Base-by-base conservation (phyloP, 2,888 invertebrate genomes). In the Spodoptera littoralis region DNA sequence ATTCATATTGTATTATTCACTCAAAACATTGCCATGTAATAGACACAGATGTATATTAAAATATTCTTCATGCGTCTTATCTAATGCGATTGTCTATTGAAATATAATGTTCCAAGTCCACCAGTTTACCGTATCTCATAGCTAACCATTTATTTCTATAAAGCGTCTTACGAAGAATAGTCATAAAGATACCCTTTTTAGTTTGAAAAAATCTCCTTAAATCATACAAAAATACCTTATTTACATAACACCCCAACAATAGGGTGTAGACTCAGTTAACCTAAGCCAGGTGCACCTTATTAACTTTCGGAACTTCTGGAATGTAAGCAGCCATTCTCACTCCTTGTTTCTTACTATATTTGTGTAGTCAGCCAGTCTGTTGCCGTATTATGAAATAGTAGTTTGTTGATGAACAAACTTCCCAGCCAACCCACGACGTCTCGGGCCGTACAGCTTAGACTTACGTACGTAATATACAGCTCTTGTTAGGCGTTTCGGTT, bases 401-500 rank as follows among this genome's bases (percentile, higher is more conserved):
- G 80, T 80, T 79, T 67, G 80, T 76, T 79, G 79, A 79, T 79
- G 76, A 79, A 80, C 73, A 79, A 80, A 79, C 79, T 80, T 79
- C 44, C 56, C 42, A 66, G 61, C 69, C 63, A 66, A 59, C 69
- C 68, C 47, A 53, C 55, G 53, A 43, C 58, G 64, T 64, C 73
- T 76, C 68, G 65, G 48, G 77, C 60, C 58, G 55, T 67, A 48
- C 53, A 60, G 65, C 70, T 65, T 48, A 69, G 60, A 66, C 65
- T 73, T 58, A 36, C 36, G 66, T 54, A 58, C 55, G 55, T 70
- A 64, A 71, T 66, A 63, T 68, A 65, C 51, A 65, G 70, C 73
- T 73, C 68, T 66, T 65, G 60, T 66, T 70, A 55, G 74, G 36
- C 60, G 43, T 64, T 65, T 52, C 61, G 62, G 48, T 49, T 57